Evolutionary conservation across 2,113 vertebrate genomes (phyloP).

Genomic region (Procavia capensis): DNA sequence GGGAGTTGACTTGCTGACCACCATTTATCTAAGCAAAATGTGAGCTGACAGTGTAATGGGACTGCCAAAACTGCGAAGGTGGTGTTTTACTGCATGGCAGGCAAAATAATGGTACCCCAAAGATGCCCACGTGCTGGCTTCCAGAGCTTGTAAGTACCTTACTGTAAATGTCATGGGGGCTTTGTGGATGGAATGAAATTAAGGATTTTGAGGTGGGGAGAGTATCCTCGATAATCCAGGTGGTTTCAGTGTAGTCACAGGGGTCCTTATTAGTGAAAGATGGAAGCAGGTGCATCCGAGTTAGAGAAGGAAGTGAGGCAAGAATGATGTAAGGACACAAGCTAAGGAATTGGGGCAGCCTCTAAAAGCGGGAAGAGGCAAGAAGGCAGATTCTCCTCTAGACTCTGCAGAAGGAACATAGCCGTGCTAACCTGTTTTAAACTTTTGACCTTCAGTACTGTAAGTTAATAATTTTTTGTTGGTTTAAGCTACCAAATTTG

Average conservation of each 20-base stretch:
- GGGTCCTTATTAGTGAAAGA: not conserved
- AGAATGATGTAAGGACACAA: not conserved
- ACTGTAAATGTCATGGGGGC: not conserved
- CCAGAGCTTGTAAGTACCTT: not conserved
- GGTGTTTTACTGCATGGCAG: fast-evolving
- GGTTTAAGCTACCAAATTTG: not conserved
- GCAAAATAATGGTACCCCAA: not conserved
- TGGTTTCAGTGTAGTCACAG: fast-evolving
- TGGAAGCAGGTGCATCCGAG: not conserved
- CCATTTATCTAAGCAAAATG: not conserved
- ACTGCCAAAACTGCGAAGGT: not conserved
- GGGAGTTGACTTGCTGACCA: not conserved
- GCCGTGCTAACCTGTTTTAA: not conserved
- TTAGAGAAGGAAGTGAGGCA: not conserved
- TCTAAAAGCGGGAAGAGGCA: not conserved
- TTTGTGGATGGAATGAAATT: not conserved
- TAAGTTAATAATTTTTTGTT: not conserved
- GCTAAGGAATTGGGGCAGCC: not conserved
- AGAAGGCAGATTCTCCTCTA: not conserved
- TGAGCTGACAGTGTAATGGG: not conserved
- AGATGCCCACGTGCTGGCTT: not conserved
- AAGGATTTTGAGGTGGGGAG: not conserved
- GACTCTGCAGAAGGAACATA: not conserved
- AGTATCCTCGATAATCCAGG: not conserved
- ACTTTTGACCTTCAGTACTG: not conserved